phyloP scores from a whole-genome alignment of 2,888 invertebrate genomes.

The Andrena bucephala region DNA sequence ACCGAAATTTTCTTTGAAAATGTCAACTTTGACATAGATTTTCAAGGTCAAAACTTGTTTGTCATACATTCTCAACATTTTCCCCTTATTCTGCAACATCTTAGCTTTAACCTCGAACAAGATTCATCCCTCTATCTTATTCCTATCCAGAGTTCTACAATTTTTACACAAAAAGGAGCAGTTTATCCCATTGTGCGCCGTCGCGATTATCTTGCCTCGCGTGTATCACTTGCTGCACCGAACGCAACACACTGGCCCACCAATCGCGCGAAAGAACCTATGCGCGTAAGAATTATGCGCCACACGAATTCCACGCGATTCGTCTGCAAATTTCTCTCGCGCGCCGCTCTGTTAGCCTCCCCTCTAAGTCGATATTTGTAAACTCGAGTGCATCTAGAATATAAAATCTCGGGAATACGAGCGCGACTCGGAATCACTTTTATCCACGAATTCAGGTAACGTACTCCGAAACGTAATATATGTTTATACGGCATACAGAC shows the following conservation, averaged over 20 bases:
- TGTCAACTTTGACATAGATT: too few species aligned
- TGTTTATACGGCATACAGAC: slow-evolving; percentile 53
- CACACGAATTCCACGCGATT: slow-evolving; percentile 44
- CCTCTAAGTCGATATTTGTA: slow-evolving; percentile 59
- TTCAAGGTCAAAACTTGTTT: too few species aligned
- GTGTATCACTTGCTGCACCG: too few species aligned
- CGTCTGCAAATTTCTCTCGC: slow-evolving; percentile 55
- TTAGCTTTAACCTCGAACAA: too few species aligned
- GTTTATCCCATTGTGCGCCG: neutral
- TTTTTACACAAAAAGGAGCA: too few species aligned
- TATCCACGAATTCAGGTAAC: slow-evolving; percentile 63
- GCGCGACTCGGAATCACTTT: slow-evolving; percentile 64
- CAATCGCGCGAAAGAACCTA: too few species aligned
- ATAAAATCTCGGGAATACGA: slow-evolving; percentile 59
- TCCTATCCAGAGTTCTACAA: too few species aligned
- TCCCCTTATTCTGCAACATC: too few species aligned
- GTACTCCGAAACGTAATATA: slow-evolving; percentile 64
- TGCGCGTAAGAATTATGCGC: slow-evolving; percentile 32
- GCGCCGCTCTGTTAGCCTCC: neutral
- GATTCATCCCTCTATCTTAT: too few species aligned
- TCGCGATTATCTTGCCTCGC: neutral
- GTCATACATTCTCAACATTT: too few species aligned
- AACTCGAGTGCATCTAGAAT: slow-evolving; percentile 61
- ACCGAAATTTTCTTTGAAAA: too few species aligned
- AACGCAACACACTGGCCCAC: too few species aligned